Conservation (phyloP, 2,888 invertebrate species). For the Phyto melanocephala region DNA sequence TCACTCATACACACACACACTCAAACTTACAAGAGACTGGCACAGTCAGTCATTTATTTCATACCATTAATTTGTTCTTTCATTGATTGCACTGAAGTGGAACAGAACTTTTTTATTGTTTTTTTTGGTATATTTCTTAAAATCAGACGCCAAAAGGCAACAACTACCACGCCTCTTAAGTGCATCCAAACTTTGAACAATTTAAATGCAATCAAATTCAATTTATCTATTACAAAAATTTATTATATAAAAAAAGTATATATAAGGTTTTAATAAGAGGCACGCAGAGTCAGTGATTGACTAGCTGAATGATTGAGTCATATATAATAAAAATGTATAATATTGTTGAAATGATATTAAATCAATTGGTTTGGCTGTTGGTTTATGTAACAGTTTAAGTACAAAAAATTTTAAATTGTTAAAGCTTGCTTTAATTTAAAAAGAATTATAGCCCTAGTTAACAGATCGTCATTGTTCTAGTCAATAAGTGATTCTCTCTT, state of each 20-base stretch:
- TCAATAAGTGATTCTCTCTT: too few relatives aligned
- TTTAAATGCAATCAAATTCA: slow-evolving; percentile 61
- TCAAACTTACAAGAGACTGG: neutral
- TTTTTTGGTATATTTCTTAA: neutral
- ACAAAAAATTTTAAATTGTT: too few relatives aligned
- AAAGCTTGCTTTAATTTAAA: too few relatives aligned
- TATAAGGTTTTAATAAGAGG: slow-evolving; percentile 24
- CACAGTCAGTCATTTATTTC: slow-evolving; percentile 30
- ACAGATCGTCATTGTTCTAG: too few relatives aligned
- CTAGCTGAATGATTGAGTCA: neutral
- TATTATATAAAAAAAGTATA: slow-evolving; percentile 16
- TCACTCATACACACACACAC: too few relatives aligned
- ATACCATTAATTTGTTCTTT: slow-evolving; percentile 46
- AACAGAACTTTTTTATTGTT: slow-evolving; percentile 25
- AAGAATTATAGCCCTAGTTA: too few relatives aligned
- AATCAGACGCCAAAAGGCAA: slow-evolving; percentile 48
- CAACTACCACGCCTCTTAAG: slow-evolving; percentile 52
- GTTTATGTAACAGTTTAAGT: too few relatives aligned
- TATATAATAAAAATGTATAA: too few relatives aligned
- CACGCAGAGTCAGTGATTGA: neutral
- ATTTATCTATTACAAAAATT: slow-evolving; percentile 49
- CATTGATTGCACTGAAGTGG: slow-evolving; percentile 59
- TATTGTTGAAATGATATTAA: too few relatives aligned
- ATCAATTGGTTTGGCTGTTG: too few relatives aligned
- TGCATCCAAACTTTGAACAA: slow-evolving; percentile 26